A percentile compares a stretch with the other conserved stretches of the same genome.
Conservation (phyloP, 2,113 vertebrate genomes). For the Syngnathus scovelli region DNA sequence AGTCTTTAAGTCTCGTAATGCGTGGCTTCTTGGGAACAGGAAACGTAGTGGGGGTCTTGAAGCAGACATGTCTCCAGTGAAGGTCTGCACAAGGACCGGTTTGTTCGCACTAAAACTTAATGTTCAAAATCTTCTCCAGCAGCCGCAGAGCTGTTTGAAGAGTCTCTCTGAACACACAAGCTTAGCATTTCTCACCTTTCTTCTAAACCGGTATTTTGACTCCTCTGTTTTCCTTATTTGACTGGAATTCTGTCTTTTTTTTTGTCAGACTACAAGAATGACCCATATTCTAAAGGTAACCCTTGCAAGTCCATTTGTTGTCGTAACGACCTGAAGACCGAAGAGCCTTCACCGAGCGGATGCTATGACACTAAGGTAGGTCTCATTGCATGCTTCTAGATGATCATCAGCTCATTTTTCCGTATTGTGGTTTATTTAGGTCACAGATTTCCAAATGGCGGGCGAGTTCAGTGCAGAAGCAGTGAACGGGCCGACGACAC, state of each 20-base stretch:
- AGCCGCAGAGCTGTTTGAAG: too few relatives aligned
- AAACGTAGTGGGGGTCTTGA: too few relatives aligned
- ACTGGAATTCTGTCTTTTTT: background rate
- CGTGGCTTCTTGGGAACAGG: too few relatives aligned
- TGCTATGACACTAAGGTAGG: constrained; percentile 92
- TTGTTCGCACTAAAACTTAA: too few relatives aligned
- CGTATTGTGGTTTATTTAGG: constrained; percentile 59
- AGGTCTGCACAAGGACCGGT: too few relatives aligned
- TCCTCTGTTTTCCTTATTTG: background rate
- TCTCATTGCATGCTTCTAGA: background rate
- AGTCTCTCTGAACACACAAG: too few relatives aligned
- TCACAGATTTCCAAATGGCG: constrained; percentile 80
- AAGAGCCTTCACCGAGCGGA: constrained; percentile 71
- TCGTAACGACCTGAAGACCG: constrained; percentile 75
- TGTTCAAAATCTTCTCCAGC: too few relatives aligned
- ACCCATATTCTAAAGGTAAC: constrained; percentile 79
- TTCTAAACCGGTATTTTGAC: too few relatives aligned
- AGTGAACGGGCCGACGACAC: constrained; percentile 81
- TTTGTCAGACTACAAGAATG: constrained; percentile 78
- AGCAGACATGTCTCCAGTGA: too few relatives aligned
- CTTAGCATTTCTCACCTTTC: too few relatives aligned
- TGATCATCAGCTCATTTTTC: background rate
- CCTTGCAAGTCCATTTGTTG: constrained; percentile 91
- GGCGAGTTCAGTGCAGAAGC: constrained; percentile 71
- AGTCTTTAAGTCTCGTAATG: too few relatives aligned